Evolutionary conservation across 2,888 invertebrate species (phyloP).

Genomic region (Nephrotoma flavescens): DNA sequence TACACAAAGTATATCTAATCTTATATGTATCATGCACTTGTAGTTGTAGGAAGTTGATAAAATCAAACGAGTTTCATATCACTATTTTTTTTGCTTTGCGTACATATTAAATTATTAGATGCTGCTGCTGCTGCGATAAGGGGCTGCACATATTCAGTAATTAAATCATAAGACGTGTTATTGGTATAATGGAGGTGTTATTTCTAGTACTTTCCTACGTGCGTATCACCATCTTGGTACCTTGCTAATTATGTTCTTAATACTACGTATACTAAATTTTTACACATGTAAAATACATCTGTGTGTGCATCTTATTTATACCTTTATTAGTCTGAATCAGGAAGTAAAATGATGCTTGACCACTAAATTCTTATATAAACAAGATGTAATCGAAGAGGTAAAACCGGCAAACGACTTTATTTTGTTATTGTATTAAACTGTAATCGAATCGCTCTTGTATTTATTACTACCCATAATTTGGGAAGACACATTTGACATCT

Average conservation of each 20-base stretch:
- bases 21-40: neutral
- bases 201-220: neutral
- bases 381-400: neutral
- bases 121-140: neutral
- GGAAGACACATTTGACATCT: neutral
- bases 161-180: neutral
- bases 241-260: neutral
- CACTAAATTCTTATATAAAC: neutral
- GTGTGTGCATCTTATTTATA: neutral
- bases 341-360: neutral
- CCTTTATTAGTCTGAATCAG: neutral
- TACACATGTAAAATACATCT: no score
- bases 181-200: neutral
- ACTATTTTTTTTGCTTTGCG: neutral
- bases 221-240: neutral
- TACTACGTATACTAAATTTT: neutral
- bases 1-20: neutral
- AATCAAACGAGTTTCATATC: neutral
- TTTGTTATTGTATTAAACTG: neutral
- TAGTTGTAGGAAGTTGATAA: neutral
- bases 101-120: neutral
- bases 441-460: no score
- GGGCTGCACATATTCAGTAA: neutral
- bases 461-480: neutral
- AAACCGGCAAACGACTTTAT: neutral